These are phyloP conservation scores for Gasteruption jaculator DNA, from an alignment of 2,888 invertebrate genomes.

Conservation along the genomic window DNA sequence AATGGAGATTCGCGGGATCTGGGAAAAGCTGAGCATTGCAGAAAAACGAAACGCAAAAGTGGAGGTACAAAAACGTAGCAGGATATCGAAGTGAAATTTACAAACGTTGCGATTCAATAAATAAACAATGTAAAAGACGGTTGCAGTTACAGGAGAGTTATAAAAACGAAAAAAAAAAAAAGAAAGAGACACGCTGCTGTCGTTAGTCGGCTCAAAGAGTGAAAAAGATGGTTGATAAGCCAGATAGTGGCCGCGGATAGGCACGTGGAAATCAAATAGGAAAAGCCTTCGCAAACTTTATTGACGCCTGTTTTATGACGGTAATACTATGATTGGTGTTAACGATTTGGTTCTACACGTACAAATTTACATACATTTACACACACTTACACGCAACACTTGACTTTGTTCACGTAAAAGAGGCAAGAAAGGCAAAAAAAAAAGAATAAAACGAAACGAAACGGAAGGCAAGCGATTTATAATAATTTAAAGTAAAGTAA, in stretches of 20 bases:
- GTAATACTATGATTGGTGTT: no score
- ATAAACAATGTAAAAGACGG: constrained; percentile 35
- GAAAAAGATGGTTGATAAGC: no score
- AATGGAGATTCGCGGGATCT: no score
- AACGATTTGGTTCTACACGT: no score
- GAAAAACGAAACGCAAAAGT: no score
- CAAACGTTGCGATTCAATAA: constrained; percentile 19
- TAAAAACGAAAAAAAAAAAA: constrained; percentile 21
- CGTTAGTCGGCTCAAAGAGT: constrained; percentile 17
- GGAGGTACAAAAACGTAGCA: constrained; percentile 18
- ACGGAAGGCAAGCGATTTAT: no score
- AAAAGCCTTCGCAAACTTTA: no score
- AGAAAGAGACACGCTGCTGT: constrained; percentile 20
- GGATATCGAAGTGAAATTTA: constrained; percentile 13
- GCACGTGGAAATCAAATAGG: constrained; percentile 7
- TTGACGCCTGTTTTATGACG: no score
- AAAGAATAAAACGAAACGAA: constrained; percentile 10
- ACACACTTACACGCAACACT: no score
- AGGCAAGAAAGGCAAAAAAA: constrained; percentile 32
- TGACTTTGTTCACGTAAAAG: constrained; percentile 18
- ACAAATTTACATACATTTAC: no score
- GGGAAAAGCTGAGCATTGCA: no score
- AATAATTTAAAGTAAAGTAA: constrained; percentile 41
- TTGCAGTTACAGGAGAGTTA: constrained; percentile 47
- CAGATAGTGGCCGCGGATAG: constrained; percentile 20